Conservation (phyloP, 2,113 vertebrate genomes). For the Urocolius indicus region DNA sequence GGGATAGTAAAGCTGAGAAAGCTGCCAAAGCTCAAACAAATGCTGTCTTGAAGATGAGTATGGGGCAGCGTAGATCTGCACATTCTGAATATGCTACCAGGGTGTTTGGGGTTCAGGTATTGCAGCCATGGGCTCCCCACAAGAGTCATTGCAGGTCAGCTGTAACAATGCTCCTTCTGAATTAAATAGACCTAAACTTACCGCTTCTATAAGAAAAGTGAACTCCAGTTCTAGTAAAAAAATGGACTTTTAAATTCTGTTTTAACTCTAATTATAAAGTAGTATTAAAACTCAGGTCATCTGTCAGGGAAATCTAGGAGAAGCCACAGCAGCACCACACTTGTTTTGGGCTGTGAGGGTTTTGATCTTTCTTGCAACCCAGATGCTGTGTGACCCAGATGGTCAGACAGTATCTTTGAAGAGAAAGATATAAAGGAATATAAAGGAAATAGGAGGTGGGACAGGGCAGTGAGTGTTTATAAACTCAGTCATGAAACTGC, state of each 20-base stretch:
- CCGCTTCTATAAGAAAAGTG: neutral
- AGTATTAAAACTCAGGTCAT: neutral
- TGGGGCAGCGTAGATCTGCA: neutral
- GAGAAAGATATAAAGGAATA: neutral
- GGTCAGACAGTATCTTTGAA: no score
- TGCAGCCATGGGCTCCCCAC: neutral
- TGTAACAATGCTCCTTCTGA: neutral
- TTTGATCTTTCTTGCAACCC: neutral
- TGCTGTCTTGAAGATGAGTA: neutral
- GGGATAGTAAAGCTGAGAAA: neutral
- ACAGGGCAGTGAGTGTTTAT: neutral
- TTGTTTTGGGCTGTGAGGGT: neutral
- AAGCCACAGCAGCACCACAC: neutral
- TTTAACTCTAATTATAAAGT: neutral
- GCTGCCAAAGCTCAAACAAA: neutral
- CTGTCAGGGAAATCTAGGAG: neutral
- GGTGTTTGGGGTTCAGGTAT: neutral
- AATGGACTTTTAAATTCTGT: neutral
- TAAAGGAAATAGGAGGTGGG: neutral
- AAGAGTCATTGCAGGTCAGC: no score
- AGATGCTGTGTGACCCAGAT: neutral
- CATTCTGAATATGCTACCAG: accelerated
- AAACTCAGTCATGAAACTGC: neutral
- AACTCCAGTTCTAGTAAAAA: neutral
- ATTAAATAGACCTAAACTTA: neutral